Percentiles rank a stretch among this genome's conserved stretches.
Conservation (phyloP, 2,888 invertebrate species). For the Lutraria lutraria region DNA sequence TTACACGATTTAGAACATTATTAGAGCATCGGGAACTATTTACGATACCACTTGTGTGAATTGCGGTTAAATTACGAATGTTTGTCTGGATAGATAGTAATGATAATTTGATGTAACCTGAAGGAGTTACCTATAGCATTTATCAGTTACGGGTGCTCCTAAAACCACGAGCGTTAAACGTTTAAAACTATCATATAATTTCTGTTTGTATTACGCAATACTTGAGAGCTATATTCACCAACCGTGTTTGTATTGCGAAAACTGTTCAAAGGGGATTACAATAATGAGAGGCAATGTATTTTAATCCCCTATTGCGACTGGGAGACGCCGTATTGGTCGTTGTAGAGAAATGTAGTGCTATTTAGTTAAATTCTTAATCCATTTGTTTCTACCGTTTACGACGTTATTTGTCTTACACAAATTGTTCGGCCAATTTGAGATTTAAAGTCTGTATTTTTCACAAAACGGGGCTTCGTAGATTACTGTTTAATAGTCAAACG, state of each 20-base stretch:
- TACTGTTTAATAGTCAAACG: slow-evolving; percentile 40
- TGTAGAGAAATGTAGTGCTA: slow-evolving; percentile 40
- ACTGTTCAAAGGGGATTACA: slow-evolving; percentile 49
- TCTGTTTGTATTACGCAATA: slow-evolving; percentile 55
- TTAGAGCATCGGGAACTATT: neutral
- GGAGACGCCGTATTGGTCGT: slow-evolving; percentile 43
- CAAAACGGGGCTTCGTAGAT: slow-evolving; percentile 27
- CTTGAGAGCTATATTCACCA: slow-evolving; percentile 46
- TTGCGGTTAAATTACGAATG: slow-evolving; percentile 38
- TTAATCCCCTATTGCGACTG: slow-evolving; percentile 51
- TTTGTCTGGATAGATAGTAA: slow-evolving; percentile 27
- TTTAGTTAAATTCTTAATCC: slow-evolving; percentile 59
- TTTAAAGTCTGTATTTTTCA: slow-evolving; percentile 54
- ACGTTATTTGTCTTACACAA: slow-evolving; percentile 55
- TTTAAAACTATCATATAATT: slow-evolving; percentile 55
- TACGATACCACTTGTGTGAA: slow-evolving; percentile 1
- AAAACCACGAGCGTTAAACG: slow-evolving; percentile 52
- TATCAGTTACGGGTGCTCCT: slow-evolving; percentile 43
- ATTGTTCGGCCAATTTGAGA: slow-evolving; percentile 58
- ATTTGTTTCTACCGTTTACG: slow-evolving; percentile 48
- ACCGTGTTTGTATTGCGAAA: slow-evolving; percentile 60
- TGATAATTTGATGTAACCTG: slow-evolving; percentile 38
- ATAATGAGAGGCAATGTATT: slow-evolving; percentile 41
- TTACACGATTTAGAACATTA: neutral
- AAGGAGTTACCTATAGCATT: slow-evolving; percentile 18